phyloP scores from a whole-genome alignment of 37 sponge, comb jelly and placozoan species.

The Ephydatia muelleri region DNA sequence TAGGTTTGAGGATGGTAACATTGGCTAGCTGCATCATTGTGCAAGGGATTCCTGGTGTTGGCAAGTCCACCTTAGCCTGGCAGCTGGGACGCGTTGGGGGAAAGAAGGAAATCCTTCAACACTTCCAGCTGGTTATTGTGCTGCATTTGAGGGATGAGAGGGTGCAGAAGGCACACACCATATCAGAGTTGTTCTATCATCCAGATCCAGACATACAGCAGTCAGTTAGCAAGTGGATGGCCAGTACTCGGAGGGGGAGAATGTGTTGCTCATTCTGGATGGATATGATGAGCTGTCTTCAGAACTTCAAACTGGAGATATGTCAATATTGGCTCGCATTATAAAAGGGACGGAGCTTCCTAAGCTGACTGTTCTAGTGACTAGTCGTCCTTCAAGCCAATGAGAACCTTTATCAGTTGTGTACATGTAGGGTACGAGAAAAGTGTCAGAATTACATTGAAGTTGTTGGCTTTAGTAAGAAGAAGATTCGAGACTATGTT shows the following conservation, averaged over 20 bases:
- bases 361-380: neutral
- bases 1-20: neutral
- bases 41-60: conserved; percentile 22
- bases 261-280: conserved; percentile 10
- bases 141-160: conserved; percentile 6
- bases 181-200: neutral
- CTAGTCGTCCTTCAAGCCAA: conserved; percentile 22
- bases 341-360: neutral
- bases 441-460: neutral
- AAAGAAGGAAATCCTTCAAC: neutral
- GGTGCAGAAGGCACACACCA: neutral
- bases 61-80: conserved; percentile 21
- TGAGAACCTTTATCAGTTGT: neutral
- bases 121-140: conserved; percentile 12
- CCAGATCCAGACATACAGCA: neutral
- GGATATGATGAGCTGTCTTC: conserved; percentile 26
- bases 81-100: neutral
- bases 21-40: conserved; percentile 1
- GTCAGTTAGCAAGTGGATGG: neutral
- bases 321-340: neutral
- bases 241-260: neutral
- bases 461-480: conserved; percentile 16
- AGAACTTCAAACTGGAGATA: neutral
- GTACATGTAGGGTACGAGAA: neutral
- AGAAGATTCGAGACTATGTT: conserved; percentile 4